These are phyloP conservation scores for Mohoua ochrocephala DNA, from an alignment of 2,113 vertebrate genomes.

Conservation along the genomic window DNA sequence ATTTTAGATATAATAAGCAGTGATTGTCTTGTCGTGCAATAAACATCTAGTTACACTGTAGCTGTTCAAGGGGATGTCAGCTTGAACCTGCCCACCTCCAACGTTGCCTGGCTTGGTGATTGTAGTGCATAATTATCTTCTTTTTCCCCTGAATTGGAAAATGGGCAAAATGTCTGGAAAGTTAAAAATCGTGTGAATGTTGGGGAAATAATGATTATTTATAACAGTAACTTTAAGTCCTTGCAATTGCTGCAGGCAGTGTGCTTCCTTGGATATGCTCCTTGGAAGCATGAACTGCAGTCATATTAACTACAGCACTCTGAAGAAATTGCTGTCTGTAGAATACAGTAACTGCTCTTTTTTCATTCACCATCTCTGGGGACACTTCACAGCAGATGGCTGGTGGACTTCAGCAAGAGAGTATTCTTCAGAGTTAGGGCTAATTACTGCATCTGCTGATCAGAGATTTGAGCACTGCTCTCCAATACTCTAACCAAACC, in stretches of 20 bases:
- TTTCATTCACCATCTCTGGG: background rate
- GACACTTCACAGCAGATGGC: background rate
- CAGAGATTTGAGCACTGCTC: background rate
- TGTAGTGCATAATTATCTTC: background rate
- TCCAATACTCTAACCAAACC: background rate
- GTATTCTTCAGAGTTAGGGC: background rate
- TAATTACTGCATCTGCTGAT: background rate
- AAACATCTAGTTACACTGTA: background rate
- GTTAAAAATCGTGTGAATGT: background rate
- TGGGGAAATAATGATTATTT: background rate
- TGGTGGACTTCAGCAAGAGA: background rate
- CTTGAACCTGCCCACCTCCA: background rate
- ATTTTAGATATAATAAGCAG: background rate
- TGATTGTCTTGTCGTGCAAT: background rate
- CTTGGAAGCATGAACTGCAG: background rate
- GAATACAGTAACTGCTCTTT: background rate
- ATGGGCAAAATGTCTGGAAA: background rate
- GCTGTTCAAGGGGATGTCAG: background rate
- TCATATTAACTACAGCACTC: background rate
- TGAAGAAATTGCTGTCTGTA: background rate
- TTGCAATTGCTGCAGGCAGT: background rate
- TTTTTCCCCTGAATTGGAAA: background rate
- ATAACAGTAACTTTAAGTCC: background rate
- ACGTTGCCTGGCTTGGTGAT: background rate
- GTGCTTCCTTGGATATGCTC: background rate